Base-by-base conservation (phyloP, 2,113 vertebrate genomes). In the Conger conger region DNA sequence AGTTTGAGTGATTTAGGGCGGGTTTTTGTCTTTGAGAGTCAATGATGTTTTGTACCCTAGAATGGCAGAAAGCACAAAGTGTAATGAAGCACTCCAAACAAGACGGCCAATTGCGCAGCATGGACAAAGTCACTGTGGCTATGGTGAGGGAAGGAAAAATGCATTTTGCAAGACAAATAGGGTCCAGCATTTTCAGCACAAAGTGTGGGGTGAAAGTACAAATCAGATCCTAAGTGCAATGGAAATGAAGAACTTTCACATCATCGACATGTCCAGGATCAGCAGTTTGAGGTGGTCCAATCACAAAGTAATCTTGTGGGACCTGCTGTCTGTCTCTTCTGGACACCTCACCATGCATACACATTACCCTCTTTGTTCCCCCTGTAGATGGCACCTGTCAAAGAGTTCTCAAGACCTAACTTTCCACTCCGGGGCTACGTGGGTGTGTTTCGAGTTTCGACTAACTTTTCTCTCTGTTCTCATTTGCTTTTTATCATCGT, bases 181-280 rank as follows among this genome's bases (percentile, higher is more conserved):
- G n/a, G n/a, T n/a, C n/a, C n/a, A n/a, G n/a, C n/a, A n/a, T n/a
- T n/a, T n/a, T n/a, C n/a, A n/a, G n/a, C n/a, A n/a, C n/a, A n/a
- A n/a, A n/a, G n/a, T n/a, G n/a, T n/a, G n/a, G n/a, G n/a, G n/a
- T 38, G 42, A 79, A 79, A 80, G 45, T 78, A 78, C 37, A 37
- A 37, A 17, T 37, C 3, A 20, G 37, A 16, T 18, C 35, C 15
- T 38, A 36, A 45, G 38, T n/a, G 23, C 37, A 3, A 11, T 3
- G 7, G 27, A 73, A 83, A 78, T 83, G 40, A 53, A 30, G 68
- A 11, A 23, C 76, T 50, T 76, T 42, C 68, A 6, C 6, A n/a
- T 45, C 30, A 33, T 63, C 37, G 8, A 30, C 50, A 20, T 20
- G 17, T 30, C n/a, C 73, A 54, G 68, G 20, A 35, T 16, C 30